Conservation (phyloP, 2,888 invertebrate genomes). For the Xestia rhomboidea region DNA sequence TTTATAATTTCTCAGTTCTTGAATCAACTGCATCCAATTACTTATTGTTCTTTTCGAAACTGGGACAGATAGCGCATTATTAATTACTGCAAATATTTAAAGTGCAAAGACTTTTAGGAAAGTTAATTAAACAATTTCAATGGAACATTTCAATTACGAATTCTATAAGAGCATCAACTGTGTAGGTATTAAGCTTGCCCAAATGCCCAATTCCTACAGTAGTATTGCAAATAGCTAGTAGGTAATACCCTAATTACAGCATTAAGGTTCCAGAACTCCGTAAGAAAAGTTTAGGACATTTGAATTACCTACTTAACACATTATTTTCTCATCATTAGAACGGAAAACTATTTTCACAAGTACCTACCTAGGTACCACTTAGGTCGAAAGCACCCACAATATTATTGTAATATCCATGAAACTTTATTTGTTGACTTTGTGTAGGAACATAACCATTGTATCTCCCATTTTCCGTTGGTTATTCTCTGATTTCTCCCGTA, state of each 20-base stretch:
- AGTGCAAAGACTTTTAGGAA: background rate
- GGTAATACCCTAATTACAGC: background rate
- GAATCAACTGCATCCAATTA: background rate
- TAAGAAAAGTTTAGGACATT: background rate
- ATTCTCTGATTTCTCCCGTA: background rate
- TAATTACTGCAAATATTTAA: slow-evolving; percentile 13
- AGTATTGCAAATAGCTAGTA: background rate
- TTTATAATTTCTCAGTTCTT: background rate
- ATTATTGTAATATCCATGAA: background rate
- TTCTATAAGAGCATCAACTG: background rate
- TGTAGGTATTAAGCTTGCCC: background rate
- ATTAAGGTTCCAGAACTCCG: background rate
- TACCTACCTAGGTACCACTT: background rate
- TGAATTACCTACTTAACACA: background rate
- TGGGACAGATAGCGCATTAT: background rate
- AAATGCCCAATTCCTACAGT: background rate
- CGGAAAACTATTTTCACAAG: background rate
- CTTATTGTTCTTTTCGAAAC: background rate
- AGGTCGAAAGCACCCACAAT: background rate
- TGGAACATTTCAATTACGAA: background rate
- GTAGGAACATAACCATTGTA: background rate
- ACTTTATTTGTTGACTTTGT: background rate
- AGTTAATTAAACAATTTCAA: background rate
- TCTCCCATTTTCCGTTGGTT: background rate
- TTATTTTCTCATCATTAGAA: background rate